Conservation (phyloP, 2,113 vertebrate genomes). For the Penelope pileata region DNA sequence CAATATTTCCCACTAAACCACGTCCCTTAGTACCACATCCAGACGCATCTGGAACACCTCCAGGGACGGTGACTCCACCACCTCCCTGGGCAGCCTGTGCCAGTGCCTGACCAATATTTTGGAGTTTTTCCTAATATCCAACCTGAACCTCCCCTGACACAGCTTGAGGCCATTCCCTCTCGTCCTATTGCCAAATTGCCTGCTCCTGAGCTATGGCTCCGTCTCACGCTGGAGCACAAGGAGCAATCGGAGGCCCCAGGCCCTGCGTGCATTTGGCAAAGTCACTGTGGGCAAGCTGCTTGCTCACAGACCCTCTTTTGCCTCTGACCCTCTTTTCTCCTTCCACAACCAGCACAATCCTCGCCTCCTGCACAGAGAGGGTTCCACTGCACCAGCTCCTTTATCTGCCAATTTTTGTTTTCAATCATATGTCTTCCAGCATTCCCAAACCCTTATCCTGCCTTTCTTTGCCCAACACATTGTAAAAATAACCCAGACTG, state of each 20-base stretch:
- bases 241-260: not conserved
- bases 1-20: too few species aligned
- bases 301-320: not conserved
- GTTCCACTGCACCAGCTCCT: not conserved
- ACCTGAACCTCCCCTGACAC: too few species aligned
- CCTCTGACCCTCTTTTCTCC: not conserved
- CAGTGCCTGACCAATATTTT: too few species aligned
- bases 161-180: too few species aligned
- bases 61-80: too few species aligned
- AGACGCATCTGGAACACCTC: too few species aligned
- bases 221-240: not conserved
- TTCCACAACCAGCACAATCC: not conserved
- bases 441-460: slow-evolving; percentile 14
- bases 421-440: not conserved
- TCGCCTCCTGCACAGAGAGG: not conserved
- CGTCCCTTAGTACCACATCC: too few species aligned
- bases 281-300: not conserved
- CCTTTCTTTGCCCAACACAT: not conserved
- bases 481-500: slow-evolving; percentile 39
- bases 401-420: not conserved
- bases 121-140: too few species aligned
- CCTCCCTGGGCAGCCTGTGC: too few species aligned
- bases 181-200: not conserved
- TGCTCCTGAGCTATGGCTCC: not conserved
- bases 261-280: fast-evolving